phyloP scores from a whole-genome alignment of 37 sponge, comb jelly and placozoan genomes.

The Dysidea cf. avara region DNA sequence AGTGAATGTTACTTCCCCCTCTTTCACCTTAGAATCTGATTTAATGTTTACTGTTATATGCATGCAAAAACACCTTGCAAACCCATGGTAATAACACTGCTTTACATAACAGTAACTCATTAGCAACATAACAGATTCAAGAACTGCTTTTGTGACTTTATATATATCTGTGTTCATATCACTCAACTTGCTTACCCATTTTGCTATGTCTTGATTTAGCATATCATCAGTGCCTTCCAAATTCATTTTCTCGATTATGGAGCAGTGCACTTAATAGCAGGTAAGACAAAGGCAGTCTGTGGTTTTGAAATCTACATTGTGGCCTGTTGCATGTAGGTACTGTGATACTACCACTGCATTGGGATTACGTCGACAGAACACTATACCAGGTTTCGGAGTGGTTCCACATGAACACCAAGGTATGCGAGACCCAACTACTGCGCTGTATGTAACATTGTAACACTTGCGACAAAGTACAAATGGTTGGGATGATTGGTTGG shows the following conservation, averaged over 20 bases:
- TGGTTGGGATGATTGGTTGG: too few relatives aligned
- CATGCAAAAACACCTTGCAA: neutral
- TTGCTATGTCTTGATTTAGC: neutral
- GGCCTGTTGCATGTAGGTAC: neutral
- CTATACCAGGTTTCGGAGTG: neutral
- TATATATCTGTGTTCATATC: neutral
- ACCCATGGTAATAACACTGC: neutral
- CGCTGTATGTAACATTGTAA: too few relatives aligned
- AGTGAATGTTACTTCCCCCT: neutral
- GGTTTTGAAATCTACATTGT: neutral
- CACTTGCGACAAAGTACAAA: too few relatives aligned
- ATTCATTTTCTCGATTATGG: neutral
- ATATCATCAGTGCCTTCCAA: too few relatives aligned
- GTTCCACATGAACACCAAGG: neutral
- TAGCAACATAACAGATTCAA: constrained; percentile 7
- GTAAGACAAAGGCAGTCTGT: neutral
- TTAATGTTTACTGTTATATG: neutral
- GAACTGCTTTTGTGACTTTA: neutral
- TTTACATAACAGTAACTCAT: neutral
- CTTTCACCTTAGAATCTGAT: neutral
- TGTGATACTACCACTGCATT: neutral
- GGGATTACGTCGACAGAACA: constrained; percentile 1
- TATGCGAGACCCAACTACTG: too few relatives aligned
- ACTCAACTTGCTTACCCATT: neutral
- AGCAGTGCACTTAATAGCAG: neutral